Evolutionary conservation across 2,797 vertebrate genomes (phyloP).

Genomic region (Sparus aurata): DNA sequence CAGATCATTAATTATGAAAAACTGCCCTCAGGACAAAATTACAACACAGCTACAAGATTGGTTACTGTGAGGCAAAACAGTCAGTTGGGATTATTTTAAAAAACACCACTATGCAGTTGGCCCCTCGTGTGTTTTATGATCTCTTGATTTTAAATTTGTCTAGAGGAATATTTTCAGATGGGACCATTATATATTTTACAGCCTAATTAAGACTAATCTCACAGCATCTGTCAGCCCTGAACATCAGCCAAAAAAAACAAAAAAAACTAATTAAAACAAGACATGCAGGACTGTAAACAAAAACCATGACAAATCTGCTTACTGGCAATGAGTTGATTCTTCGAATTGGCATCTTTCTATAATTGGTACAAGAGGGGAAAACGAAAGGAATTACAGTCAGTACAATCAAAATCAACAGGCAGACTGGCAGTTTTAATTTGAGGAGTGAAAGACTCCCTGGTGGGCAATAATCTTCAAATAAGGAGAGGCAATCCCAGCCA

Average conservation of each 20-base stretch:
- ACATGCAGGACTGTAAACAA: not conserved
- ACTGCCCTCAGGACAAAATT: not conserved
- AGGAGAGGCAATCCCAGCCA: not conserved
- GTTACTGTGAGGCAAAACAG: not conserved
- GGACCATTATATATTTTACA: not conserved
- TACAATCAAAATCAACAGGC: not conserved
- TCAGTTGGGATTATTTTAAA: not conserved
- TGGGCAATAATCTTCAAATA: not conserved
- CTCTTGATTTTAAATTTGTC: not conserved
- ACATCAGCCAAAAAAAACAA: not conserved
- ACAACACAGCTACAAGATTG: not conserved
- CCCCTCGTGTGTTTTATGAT: not conserved
- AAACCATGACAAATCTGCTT: slow-evolving; percentile 62
- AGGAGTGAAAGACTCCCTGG: not conserved
- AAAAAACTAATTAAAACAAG: not conserved
- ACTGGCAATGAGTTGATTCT: slow-evolving; percentile 91
- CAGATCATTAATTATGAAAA: not conserved
- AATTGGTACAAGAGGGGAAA: slow-evolving; percentile 41
- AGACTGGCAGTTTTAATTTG: not conserved
- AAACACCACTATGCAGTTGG: not conserved
- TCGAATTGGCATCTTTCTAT: slow-evolving; percentile 84
- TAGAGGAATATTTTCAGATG: not conserved
- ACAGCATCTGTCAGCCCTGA: not conserved
- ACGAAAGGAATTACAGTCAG: slow-evolving; percentile 18
- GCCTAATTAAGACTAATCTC: not conserved